Conservation (phyloP, 2,113 vertebrate species). For the Calidris pugnax region DNA sequence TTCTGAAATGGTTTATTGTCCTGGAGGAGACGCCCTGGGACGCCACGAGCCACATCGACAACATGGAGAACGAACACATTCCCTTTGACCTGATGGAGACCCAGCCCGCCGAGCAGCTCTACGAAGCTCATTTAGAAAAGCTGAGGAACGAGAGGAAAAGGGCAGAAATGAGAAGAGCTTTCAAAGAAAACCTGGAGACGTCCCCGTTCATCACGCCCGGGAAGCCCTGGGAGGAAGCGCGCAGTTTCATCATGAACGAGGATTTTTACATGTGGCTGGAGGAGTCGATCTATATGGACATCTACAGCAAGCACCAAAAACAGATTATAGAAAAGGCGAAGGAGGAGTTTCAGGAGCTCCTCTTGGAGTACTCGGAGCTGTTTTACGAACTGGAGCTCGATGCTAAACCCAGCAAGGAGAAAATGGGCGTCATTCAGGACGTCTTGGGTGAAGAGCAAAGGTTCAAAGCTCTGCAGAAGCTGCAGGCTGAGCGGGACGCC, state of each 20-base stretch:
- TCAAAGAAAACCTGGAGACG: conserved; percentile 87
- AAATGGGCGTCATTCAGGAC: conserved; percentile 97
- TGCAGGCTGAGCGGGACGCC: conserved; percentile 94
- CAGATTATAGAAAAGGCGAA: conserved; percentile 94
- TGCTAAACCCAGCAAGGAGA: conserved; percentile 98
- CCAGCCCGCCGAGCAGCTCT: conserved; percentile 80
- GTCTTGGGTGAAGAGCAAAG: conserved; percentile 91
- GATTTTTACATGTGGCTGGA: conserved; percentile 96
- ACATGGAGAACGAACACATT: conserved; percentile 85
- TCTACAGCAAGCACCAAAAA: conserved; percentile 94
- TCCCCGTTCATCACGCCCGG: conserved; percentile 94
- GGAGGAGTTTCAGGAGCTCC: conserved; percentile 96
- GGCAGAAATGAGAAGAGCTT: conserved; percentile 86
- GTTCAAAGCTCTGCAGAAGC: conserved; percentile 93
- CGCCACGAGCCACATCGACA: conserved; percentile 86
- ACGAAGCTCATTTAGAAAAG: conserved; percentile 86
- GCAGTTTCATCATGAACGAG: conserved; percentile 96
- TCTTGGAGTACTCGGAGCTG: conserved; percentile 95
- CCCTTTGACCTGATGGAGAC: conserved; percentile 94
- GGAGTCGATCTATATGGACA: conserved; percentile 89
- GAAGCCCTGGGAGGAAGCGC: conserved; percentile 95
- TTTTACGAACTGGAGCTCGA: conserved; percentile 97
- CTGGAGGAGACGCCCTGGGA: conserved; percentile 96
- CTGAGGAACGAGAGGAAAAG: conserved; percentile 86
- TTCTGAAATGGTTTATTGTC: conserved; percentile 91